Percentiles rank a stretch among this genome's conserved stretches.
phyloP scores from a whole-genome alignment of 2,888 invertebrate genomes.

The Dynastes tityus region DNA sequence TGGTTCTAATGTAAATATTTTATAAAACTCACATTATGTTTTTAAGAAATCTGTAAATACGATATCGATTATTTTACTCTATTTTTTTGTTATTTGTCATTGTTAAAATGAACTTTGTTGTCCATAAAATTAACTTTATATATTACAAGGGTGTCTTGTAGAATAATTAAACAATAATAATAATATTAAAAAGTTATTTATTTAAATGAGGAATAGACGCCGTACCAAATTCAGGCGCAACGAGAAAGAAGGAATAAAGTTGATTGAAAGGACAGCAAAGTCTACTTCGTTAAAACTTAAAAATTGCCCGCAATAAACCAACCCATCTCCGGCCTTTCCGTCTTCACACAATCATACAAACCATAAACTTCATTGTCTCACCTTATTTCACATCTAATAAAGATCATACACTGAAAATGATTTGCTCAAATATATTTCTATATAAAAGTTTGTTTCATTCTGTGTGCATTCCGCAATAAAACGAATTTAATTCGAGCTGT shows the following conservation, averaged over 20 bases:
- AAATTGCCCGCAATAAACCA: slow-evolving; percentile 67
- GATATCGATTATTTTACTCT: slow-evolving; percentile 26
- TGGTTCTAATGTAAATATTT: slow-evolving; percentile 41
- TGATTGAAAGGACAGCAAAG: slow-evolving; percentile 59
- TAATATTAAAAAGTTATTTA: background rate
- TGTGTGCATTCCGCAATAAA: slow-evolving; percentile 68
- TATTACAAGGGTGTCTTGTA: background rate
- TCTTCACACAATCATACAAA: slow-evolving; percentile 61
- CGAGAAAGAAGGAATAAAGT: slow-evolving; percentile 22
- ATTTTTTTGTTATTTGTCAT: slow-evolving; percentile 29
- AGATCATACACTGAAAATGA: slow-evolving; percentile 63
- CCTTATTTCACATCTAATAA: slow-evolving; percentile 64
- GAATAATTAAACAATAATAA: too few relatives aligned
- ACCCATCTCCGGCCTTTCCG: slow-evolving; percentile 45
- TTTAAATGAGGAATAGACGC: background rate
- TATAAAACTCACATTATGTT: slow-evolving; percentile 38
- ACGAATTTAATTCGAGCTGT: slow-evolving; percentile 62
- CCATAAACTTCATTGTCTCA: slow-evolving; percentile 59
- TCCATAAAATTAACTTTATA: background rate
- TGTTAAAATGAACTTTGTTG: slow-evolving; percentile 27
- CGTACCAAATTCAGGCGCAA: background rate
- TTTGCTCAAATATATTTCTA: slow-evolving; percentile 67
- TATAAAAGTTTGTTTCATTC: slow-evolving; percentile 65
- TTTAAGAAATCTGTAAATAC: slow-evolving; percentile 32
- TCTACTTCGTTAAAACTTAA: slow-evolving; percentile 66